These are phyloP conservation scores for Haliclystus octoradiatus DNA, from an alignment of 30 jellyfish, hydroid and myxozoan species.

Conservation along the genomic window DNA sequence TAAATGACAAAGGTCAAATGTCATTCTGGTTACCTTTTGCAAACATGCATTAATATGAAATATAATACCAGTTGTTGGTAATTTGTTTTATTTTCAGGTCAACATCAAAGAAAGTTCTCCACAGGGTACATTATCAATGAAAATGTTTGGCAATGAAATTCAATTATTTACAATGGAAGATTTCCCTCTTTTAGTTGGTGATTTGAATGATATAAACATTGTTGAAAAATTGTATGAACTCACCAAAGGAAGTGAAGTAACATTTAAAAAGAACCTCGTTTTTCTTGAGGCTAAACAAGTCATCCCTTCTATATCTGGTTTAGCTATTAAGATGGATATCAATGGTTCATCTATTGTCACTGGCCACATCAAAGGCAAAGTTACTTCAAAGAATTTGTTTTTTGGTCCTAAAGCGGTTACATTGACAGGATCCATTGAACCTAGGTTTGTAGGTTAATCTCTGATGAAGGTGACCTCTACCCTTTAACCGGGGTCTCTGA, in stretches of 20 bases:
- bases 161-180: slow-evolving; percentile 57
- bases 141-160: slow-evolving; percentile 75
- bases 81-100: slow-evolving; percentile 26
- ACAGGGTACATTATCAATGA: slow-evolving; percentile 35
- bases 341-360: slow-evolving; percentile 82
- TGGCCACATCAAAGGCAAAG: slow-evolving; percentile 48
- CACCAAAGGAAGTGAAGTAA: slow-evolving; percentile 53
- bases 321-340: slow-evolving; percentile 64
- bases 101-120: slow-evolving; percentile 74
- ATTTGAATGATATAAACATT: slow-evolving; percentile 40
- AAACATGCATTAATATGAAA: too few relatives aligned
- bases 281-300: slow-evolving; percentile 59
- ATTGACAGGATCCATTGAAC: slow-evolving; percentile 45
- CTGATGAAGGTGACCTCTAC: not conserved
- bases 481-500: too few relatives aligned
- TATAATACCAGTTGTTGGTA: too few relatives aligned
- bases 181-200: slow-evolving; percentile 64
- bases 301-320: slow-evolving; percentile 79
- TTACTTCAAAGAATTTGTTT: slow-evolving; percentile 38
- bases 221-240: slow-evolving; percentile 48
- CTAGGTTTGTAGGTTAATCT: slow-evolving; percentile 38
- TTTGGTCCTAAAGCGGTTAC: slow-evolving; percentile 65
- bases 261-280: slow-evolving; percentile 46
- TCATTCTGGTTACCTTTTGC: too few relatives aligned
- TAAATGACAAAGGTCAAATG: too few relatives aligned